Evolutionary conservation across 2,113 vertebrate genomes (phyloP).

Genomic region (Lynx canadensis): DNA sequence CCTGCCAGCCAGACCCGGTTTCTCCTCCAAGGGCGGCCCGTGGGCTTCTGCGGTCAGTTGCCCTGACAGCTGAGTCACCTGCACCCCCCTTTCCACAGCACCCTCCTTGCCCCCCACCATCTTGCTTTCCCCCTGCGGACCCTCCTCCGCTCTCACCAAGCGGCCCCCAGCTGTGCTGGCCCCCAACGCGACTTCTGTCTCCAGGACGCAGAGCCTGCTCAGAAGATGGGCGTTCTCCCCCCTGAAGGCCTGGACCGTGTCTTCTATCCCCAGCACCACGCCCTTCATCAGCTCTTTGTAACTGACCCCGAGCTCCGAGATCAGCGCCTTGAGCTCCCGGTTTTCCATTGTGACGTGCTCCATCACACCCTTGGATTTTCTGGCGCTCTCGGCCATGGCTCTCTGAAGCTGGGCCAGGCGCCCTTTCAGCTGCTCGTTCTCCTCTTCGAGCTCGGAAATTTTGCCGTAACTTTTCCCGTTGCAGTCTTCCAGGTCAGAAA

Average conservation of each 20-base stretch:
- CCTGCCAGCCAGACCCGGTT: not conserved
- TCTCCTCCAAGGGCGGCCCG: not conserved
- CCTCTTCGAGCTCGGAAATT: constrained; percentile 78
- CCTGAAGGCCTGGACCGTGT: not conserved
- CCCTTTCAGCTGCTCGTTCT: constrained; percentile 61
- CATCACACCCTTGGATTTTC: constrained; percentile 9
- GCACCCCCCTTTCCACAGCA: constrained; percentile 45
- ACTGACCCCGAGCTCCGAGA: constrained; percentile 39
- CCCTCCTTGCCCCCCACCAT: accelerated
- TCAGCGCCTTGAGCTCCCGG: constrained; percentile 64
- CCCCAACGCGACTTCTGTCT: not conserved
- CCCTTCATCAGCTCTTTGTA: constrained; percentile 62
- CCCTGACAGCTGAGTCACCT: not conserved
- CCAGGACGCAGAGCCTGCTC: not conserved
- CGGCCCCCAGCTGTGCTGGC: accelerated
- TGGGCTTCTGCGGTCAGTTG: not conserved
- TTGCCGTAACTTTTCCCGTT: constrained; percentile 65
- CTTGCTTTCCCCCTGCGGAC: accelerated
- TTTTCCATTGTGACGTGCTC: constrained; percentile 58
- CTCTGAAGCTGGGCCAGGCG: constrained; percentile 39
- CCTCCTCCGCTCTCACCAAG: accelerated
- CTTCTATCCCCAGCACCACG: not conserved
- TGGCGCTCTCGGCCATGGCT: not conserved
- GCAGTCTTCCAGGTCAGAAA: constrained; percentile 81
- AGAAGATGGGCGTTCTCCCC: constrained; percentile 58